Percentiles rank a stretch among this genome's conserved stretches.
Evolutionary conservation across 2,113 vertebrate species (phyloP).

Genomic region (Hippotragus niger): DNA sequence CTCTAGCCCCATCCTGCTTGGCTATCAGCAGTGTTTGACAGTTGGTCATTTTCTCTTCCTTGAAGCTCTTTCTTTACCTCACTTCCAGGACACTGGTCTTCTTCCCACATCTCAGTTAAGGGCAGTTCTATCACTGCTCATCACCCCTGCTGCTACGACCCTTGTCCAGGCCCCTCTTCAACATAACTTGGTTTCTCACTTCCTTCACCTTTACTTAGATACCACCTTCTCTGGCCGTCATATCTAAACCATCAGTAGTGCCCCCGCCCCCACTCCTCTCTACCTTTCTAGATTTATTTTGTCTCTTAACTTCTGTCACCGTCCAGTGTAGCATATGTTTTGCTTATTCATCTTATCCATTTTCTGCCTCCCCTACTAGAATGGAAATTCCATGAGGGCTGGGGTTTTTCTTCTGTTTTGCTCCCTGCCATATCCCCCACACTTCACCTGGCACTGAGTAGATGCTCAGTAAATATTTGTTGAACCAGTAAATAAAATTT

Average conservation of each 20-base stretch:
- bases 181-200: fast-evolving
- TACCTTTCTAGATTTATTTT: background rate
- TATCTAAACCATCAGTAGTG: background rate
- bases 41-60: background rate
- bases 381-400: background rate
- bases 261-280: background rate
- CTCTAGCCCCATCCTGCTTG: background rate
- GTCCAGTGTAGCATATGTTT: background rate
- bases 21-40: background rate
- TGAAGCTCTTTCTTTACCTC: background rate
- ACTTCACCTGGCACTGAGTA: background rate
- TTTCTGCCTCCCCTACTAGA: background rate
- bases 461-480: background rate
- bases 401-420: background rate
- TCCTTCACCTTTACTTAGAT: background rate
- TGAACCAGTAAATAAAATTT: background rate
- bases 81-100: background rate
- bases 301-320: background rate
- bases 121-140: background rate
- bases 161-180: background rate
- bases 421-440: background rate
- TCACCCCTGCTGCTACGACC: background rate
- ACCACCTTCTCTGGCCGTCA: fast-evolving
- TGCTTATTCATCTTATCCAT: background rate
- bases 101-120: background rate